Percentiles rank a stretch among this genome's conserved stretches.
phyloP scores from a whole-genome alignment of 2,797 vertebrate species.

The Nannoperca obscura region DNA sequence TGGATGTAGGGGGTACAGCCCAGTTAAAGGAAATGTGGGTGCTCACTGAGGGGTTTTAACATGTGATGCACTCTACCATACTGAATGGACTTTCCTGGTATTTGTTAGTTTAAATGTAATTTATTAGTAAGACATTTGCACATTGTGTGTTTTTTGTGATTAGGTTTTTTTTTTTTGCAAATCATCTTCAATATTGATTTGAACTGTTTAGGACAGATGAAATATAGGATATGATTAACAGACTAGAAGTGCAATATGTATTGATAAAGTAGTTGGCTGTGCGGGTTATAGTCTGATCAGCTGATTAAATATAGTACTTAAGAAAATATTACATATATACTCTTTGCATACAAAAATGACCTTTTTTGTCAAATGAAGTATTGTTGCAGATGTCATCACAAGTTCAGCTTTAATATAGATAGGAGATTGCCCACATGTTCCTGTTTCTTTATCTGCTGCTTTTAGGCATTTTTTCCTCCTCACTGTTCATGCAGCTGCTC shows the following conservation, averaged over 20 bases:
- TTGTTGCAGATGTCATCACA: slow-evolving; percentile 11
- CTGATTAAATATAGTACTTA: background rate
- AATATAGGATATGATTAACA: background rate
- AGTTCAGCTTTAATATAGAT: background rate
- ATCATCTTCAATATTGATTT: background rate
- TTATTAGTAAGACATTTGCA: background rate
- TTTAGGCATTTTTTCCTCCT: slow-evolving; percentile 41
- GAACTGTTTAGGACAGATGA: background rate
- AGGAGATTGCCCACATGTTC: slow-evolving; percentile 9
- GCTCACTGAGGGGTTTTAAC: slow-evolving; percentile 3
- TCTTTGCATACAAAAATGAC: background rate
- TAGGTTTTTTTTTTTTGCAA: background rate
- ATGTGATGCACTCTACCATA: background rate
- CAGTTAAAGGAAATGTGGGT: background rate
- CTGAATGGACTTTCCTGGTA: background rate
- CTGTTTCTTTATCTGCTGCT: slow-evolving; percentile 42
- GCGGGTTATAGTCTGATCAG: background rate
- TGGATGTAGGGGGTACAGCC: slow-evolving; percentile 3
- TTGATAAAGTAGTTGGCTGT: background rate
- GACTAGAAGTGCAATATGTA: background rate
- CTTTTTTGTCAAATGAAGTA: slow-evolving; percentile 1
- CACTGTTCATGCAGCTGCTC: slow-evolving; percentile 45
- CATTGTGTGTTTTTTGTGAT: background rate
- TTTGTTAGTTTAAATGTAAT: background rate
- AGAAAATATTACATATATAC: rapidly evolving